Conservation (phyloP, 1,140 invertebrate genomes). For the Olivierus martensii region DNA sequence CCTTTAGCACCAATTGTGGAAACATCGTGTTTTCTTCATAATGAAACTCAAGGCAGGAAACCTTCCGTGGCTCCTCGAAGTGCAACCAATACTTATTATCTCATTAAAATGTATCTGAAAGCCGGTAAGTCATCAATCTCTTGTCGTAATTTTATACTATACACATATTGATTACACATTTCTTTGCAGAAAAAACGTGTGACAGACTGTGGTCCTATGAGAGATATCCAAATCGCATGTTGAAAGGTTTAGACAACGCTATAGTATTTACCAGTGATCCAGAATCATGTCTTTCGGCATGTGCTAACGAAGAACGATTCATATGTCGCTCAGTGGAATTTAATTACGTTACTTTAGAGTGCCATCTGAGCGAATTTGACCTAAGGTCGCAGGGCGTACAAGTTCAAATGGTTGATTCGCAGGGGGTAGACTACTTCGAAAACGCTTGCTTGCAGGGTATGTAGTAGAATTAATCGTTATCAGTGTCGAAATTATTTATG, state of each 20-base stretch:
- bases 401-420: constrained; percentile 64
- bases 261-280: constrained; percentile 85
- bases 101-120: constrained; percentile 80
- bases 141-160: too few relatives aligned
- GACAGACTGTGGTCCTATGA: constrained; percentile 84
- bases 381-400: constrained; percentile 58
- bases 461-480: background rate
- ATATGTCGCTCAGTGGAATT: constrained; percentile 83
- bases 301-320: constrained; percentile 77
- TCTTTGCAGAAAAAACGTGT: constrained; percentile 64
- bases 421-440: constrained; percentile 87
- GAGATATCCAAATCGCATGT: constrained; percentile 78
- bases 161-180: too few relatives aligned
- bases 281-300: constrained; percentile 79
- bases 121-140: constrained; percentile 42
- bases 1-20: constrained; percentile 80
- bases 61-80: constrained; percentile 54
- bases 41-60: constrained; percentile 65
- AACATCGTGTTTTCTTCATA: constrained; percentile 79
- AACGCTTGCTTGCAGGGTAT: constrained; percentile 60
- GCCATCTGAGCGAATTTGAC: constrained; percentile 75
- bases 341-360: constrained; percentile 80
- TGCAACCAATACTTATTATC: constrained; percentile 84
- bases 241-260: constrained; percentile 75
- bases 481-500: background rate